phyloP scores from a whole-genome alignment of 1,140 invertebrate genomes.

The Copidosoma floridanum region DNA sequence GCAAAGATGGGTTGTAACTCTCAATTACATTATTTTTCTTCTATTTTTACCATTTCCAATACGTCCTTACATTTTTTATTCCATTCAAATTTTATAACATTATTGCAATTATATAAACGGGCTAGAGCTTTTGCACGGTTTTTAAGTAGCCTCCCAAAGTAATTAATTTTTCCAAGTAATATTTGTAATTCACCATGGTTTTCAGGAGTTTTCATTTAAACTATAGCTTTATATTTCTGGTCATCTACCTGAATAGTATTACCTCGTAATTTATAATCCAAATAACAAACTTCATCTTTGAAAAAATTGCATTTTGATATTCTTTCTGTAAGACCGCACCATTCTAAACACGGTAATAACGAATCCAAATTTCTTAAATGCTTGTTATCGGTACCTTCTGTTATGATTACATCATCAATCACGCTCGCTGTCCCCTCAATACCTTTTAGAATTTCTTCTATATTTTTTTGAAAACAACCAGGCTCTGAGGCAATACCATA shows the following conservation, averaged over 20 bases:
- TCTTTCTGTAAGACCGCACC: background rate
- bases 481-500: background rate
- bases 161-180: too few species aligned
- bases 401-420: background rate
- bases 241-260: conserved; percentile 17
- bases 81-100: conserved; percentile 2
- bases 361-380: background rate
- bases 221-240: conserved; percentile 12
- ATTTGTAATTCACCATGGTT: conserved; percentile 21
- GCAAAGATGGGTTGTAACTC: background rate
- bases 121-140: conserved; percentile 12
- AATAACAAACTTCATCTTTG: too few species aligned
- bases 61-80: background rate
- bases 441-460: background rate
- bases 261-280: conserved; percentile 3
- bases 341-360: background rate
- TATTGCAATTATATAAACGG: conserved; percentile 9
- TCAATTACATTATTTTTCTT: background rate
- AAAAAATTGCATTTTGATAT: conserved; percentile 5
- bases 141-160: conserved; percentile 17
- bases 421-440: background rate
- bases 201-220: conserved; percentile 12
- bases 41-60: too few species aligned
- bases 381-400: background rate
- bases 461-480: conserved; percentile 4